Base-by-base conservation (phyloP, 2,113 vertebrate genomes). In the Oncorhynchus tshawytscha region DNA sequence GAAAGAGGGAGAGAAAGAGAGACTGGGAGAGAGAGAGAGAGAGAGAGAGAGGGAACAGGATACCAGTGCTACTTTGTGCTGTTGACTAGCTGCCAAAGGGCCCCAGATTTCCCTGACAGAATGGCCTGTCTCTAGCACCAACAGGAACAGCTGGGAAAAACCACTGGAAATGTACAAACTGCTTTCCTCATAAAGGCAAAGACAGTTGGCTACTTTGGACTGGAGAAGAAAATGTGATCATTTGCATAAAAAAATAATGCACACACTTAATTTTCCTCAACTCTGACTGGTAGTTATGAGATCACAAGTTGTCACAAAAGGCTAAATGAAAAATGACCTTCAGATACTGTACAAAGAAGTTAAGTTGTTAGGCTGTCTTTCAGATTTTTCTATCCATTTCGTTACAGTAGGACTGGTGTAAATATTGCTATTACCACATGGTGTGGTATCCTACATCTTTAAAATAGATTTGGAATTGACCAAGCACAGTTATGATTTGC, bases 91-190 rank as follows among this genome's bases (percentile, higher is more conserved):
- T 81, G 60, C 84, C 73, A 76, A 71, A 69, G 49, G 70, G 70
- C 27, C 67, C 27, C 81, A 76, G 75, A 76, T 85, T 76, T 83
- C 71, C 64, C 64, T 64, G 75, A 71, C 81, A 82, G 77, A 82
- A 74, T 71, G 72, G 78, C 71, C 75, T 39, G 25, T 68, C 78
- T 73, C 67, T 74, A 74, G 71, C 70, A 27, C 29, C 57, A 62
- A 70, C 51, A 74, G 16, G 68, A 77, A 69, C 75, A 85, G 81
- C 79, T 83, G 79, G 29, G 67, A 73, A 25, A 77, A 79, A 48
- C 68, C 48, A 76, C 65, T 77, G 54, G 34, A 51, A 78, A 77
- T 79, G 34, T 25, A 67, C 66, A 80, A 73, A 80, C 24, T 6
- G 34, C 54, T 72, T 70, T 25, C 22, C 2, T 54, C 62, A 24